Evolutionary conservation across 2,888 invertebrate genomes (phyloP).

Genomic region (Pterobdella sp.): DNA sequence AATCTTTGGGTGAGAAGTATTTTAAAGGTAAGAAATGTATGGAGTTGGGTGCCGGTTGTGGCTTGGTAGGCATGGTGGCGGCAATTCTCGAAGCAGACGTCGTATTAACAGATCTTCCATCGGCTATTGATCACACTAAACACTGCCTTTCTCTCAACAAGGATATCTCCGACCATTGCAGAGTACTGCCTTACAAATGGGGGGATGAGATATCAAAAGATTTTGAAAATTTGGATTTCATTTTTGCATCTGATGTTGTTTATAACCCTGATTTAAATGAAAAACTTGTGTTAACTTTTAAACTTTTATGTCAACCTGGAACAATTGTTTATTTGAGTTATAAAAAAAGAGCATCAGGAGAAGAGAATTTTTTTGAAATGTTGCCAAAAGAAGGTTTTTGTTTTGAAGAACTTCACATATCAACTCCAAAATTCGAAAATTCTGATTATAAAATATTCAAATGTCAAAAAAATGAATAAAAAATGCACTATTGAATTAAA

Average conservation of each 20-base stretch:
- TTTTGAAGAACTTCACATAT: too few species aligned
- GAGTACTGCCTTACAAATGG: constrained; percentile 25
- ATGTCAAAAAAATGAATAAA: too few species aligned
- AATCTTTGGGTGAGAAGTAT: constrained; percentile 24
- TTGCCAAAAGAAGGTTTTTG: constrained; percentile 30
- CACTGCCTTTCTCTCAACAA: constrained; percentile 29
- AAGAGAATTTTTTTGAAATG: constrained; percentile 35
- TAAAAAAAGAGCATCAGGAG: constrained; percentile 37
- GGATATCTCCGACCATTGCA: constrained; percentile 1
- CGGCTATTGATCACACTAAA: constrained; percentile 31
- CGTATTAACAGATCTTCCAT: constrained; percentile 34
- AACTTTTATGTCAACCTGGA: constrained; percentile 21
- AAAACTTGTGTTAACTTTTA: constrained; percentile 32
- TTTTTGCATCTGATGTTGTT: constrained; percentile 38
- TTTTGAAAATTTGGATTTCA: constrained; percentile 33
- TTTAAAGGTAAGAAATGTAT: constrained; percentile 34
- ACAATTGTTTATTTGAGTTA: constrained; percentile 34
- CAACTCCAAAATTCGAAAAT: too few species aligned
- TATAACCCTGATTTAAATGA: constrained; percentile 32
- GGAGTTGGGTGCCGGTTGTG: constrained; percentile 39
- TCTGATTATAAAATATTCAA: background rate
- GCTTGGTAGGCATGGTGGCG: constrained; percentile 36
- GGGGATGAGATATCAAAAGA: constrained; percentile 22
- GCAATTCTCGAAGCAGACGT: constrained; percentile 35
- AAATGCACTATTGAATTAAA: too few species aligned